Evolutionary conservation across 2,888 invertebrate genomes (phyloP), one percentile per base, ranked within the genome.

Genomic region (Dyspetes luteomarginatus): DNA sequence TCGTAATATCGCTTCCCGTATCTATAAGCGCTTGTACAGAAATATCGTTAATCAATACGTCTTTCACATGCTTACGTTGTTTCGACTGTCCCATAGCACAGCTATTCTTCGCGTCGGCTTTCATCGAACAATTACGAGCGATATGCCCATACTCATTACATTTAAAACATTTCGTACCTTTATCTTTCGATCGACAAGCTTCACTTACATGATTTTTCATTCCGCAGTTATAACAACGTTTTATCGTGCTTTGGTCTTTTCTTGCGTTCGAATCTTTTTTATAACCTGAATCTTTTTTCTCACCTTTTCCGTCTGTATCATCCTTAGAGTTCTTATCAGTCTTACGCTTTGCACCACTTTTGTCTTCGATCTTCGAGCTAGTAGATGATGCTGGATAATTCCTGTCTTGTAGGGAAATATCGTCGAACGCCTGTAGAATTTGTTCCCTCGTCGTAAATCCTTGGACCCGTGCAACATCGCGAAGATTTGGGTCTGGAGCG

Each of bases 141-240:
- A 82, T 43, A 30, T 82, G 78, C 9, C 82, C 72, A n/a, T 65
- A 67, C 30, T 76, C 41, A 26, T 58, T 56, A 45, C 68, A 79
- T n/a, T 55, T 41, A 30, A 68, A 79, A 22, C 82, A 82, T 50
- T 79, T 79, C 1, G 52, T 19, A 9, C 80, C 80, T 43, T 56
- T 58, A 9, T 50, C 45, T 17, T 69, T 73, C 3, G 76, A 56
- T 15, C 67, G 74, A 48, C 76, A 77, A 4, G 15, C 28, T 2
- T 52, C 5, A 48, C 81, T 76, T 5, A 81, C 22, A 15, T 77
- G 64, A 22, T 56, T 58, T 15, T 17, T 30, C 45, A 30, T 45
- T 3, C 67, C 76, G 7, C 75, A 75, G 30, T 74, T 71, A 17
- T 43, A 69, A 52, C 74, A 79, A 19, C 78, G 43, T 55, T 17